Base-by-base conservation (phyloP, 2,113 vertebrate species). In the Sander vitreus region DNA sequence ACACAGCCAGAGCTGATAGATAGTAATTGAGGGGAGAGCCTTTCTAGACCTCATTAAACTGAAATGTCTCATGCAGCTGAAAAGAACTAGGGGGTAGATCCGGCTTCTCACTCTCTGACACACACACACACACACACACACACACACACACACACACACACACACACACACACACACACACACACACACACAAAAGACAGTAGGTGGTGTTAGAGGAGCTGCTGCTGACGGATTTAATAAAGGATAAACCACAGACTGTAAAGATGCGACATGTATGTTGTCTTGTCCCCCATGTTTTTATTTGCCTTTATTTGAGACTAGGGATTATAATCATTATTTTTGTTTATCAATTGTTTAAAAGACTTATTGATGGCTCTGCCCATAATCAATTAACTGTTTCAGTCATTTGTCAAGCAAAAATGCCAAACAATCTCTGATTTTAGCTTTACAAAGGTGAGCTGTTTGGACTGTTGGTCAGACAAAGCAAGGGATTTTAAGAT, bases 11-110 rank as follows among this genome's bases (percentile, higher is more conserved):
- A 66, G 78, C 71, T 86, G 78, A 89, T 83, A 51, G 84, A 90
- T 90, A 47, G 79, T 89, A 89, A 91, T 89, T 91, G 86, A 88
- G 72, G 85, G 88, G 81, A 85, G 76, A 89, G 74, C 83, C 87
- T 89, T 73, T 87, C 82, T 84, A 83, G 75, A 87, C 80, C 81
- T 92, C 88, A 91, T 90, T 90, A 91, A 78, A 89, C 69, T 85
- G 74, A 82, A 87, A 90, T 6, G 82, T 84, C 89, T 91, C 84
- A 86, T 62, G 62, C 87, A 91, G 91, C 90, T 89, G 90, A 82
- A 78, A 83, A 83, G 85, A 88, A 63, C 64, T 30, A 36, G 72
- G 88, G 85, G 85, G 77, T 67, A 80, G 85, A 90, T 89, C 80
- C 58, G 71, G 79, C 86, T 81, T 83, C 78, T n/a, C n/a, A n/a